phyloP scores from a whole-genome alignment of 1,140 invertebrate species.

The Drosophila nigrodunni region DNA sequence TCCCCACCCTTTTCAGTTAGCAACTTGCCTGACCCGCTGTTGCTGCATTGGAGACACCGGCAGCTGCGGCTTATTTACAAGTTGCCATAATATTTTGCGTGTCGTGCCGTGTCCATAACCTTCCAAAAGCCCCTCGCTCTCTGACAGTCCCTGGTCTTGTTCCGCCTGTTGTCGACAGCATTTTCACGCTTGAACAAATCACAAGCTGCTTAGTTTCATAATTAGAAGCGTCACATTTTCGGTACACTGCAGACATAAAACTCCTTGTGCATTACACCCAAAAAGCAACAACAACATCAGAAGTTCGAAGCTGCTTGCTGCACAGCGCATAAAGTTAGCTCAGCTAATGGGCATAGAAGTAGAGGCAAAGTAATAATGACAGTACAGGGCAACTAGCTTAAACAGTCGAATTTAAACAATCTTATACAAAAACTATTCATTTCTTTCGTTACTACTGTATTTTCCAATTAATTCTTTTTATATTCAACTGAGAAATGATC shows the following conservation, averaged over 20 bases:
- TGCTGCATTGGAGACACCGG: conserved; percentile 34
- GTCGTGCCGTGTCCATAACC: conserved; percentile 38
- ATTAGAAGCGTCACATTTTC: conserved; percentile 83
- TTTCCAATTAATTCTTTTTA: too few species aligned
- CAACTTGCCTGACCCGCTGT: conserved; percentile 50
- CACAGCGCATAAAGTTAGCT: conserved; percentile 44
- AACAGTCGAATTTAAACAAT: too few species aligned
- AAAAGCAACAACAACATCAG: conserved; percentile 42
- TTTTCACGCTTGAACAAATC: conserved; percentile 83
- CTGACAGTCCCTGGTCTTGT: neutral
- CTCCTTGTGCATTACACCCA: conserved; percentile 76
- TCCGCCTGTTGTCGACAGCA: conserved; percentile 77
- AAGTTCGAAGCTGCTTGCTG: conserved; percentile 41
- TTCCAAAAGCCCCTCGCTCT: neutral
- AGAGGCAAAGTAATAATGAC: neutral
- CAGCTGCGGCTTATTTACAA: conserved; percentile 83
- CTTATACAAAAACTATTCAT: too few species aligned
- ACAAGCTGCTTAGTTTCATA: conserved; percentile 83
- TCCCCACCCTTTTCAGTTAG: neutral
- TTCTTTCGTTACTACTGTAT: too few species aligned
- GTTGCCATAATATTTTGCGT: conserved; percentile 83
- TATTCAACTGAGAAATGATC: too few species aligned
- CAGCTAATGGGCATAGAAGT: conserved; percentile 34
- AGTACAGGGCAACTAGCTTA: neutral
- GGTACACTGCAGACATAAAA: conserved; percentile 58